Base-by-base conservation (phyloP, 2,113 vertebrate genomes). In the Misgurnus mizolepis region DNA sequence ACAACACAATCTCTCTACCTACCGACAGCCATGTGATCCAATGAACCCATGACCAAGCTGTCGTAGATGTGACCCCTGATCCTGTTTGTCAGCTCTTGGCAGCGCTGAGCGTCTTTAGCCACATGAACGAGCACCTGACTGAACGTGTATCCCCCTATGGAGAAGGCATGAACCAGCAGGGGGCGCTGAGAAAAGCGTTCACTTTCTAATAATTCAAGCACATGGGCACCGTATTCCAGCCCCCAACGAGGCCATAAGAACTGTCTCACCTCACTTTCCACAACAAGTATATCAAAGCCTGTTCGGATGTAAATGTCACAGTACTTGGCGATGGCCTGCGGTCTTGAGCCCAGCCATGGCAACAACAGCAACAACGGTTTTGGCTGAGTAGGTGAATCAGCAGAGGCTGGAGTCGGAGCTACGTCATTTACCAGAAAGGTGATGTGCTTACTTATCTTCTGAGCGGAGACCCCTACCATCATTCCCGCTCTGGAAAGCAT, bases 31-130 rank as follows among this genome's bases (percentile, higher is more conserved):
- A 90, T 90, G 2, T 4, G 50, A 4, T 91, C 92, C 84, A 93
- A 8, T 9, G 88, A 90, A 2, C 92, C 92, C 0, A 85, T 65
- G 50, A 93, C 93, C 80, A 93, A 71, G 80, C 92, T 94, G 43
- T 92, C 90, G 0, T 89, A 95, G 62, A 95, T 80, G 58, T 95
- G 94, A 27, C 93, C 94, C 78, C 76, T 88, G 74, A 93, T 85
- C 76, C 92, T 89, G 27, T 76, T 45, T 0, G 62, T 81, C 18
- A 93, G 7, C 0, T 55, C 65, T 6, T 84, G 22, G 12, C 92
- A 88, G 41, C 64, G 87, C 39, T 81, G 58, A 1, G 61, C 45
- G 70, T 93, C 88, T 22, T 14, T 55, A 47, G 80, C 87, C 2
- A 86, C n/a, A 1, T 90, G 89, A 0, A 92, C 55, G 62, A 92